Percentiles rank a stretch among this genome's conserved stretches.
Evolutionary conservation across 2,797 vertebrate species (phyloP).

Genomic region (Tympanoctomys barrerae): DNA sequence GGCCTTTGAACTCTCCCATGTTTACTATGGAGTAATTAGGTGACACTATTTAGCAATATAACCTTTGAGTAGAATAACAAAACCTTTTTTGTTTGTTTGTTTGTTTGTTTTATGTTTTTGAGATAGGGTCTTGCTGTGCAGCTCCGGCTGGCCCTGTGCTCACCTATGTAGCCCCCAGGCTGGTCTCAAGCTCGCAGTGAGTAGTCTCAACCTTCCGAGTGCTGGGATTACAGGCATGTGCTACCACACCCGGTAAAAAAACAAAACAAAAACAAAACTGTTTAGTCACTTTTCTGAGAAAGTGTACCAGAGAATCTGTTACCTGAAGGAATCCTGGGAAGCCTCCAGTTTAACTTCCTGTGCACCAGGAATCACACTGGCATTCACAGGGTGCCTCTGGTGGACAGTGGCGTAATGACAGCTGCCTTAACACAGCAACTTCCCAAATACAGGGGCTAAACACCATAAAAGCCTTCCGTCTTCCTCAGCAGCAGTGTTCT

Average conservation of each 20-base stretch:
- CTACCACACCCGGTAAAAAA: no score
- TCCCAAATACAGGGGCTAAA: neutral
- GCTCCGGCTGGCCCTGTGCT: no score
- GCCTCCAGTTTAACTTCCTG: neutral
- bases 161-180: no score
- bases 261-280: no score
- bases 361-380: neutral
- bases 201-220: no score
- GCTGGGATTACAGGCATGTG: no score
- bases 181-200: no score
- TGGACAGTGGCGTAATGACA: neutral
- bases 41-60: neutral
- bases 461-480: no score
- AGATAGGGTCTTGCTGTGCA: no score
- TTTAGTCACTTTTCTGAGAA: neutral
- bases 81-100: no score
- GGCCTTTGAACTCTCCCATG: neutral
- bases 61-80: neutral
- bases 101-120: no score
- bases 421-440: neutral
- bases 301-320: constrained; percentile 7
- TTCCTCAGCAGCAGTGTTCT: neutral
- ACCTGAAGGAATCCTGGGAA: neutral
- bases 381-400: neutral
- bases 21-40: neutral